These are phyloP conservation scores for Oikopleura dioica DNA, from an alignment of 23 tunicate genomes.

Conservation along the genomic window DNA sequence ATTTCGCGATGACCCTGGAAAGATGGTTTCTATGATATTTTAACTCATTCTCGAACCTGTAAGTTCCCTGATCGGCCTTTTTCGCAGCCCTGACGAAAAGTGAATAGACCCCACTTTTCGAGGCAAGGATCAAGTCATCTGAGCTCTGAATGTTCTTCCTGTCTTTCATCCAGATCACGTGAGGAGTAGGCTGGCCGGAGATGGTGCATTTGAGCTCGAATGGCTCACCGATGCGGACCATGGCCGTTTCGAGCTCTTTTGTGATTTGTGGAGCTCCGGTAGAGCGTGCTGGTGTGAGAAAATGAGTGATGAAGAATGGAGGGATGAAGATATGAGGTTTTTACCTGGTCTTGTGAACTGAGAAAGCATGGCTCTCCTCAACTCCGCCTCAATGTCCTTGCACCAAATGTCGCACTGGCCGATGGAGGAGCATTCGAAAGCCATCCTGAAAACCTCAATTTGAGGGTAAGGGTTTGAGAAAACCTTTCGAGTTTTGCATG, in stretches of 20 bases:
- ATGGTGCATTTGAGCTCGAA: neutral
- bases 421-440: neutral
- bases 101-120: neutral
- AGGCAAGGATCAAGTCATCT: neutral
- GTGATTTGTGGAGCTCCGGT: neutral
- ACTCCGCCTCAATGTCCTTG: slow-evolving; percentile 2
- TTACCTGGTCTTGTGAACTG: neutral
- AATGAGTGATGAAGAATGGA: too few species aligned
- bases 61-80: slow-evolving; percentile 6
- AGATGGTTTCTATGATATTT: neutral
- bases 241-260: neutral
- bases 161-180: neutral
- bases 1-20: neutral
- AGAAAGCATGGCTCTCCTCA: neutral
- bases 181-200: neutral
- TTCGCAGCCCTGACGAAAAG: neutral
- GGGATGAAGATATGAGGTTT: neutral
- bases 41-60: neutral
- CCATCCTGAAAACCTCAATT: too few species aligned
- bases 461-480: too few species aligned
- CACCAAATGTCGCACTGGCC: slow-evolving; percentile 1
- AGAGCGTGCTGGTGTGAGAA: neutral
- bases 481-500: neutral
- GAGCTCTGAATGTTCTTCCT: neutral
- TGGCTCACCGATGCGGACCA: slow-evolving; percentile 11